Evolutionary conservation across 2,113 vertebrate species (phyloP).

Genomic region (Sapayoa aenigma): DNA sequence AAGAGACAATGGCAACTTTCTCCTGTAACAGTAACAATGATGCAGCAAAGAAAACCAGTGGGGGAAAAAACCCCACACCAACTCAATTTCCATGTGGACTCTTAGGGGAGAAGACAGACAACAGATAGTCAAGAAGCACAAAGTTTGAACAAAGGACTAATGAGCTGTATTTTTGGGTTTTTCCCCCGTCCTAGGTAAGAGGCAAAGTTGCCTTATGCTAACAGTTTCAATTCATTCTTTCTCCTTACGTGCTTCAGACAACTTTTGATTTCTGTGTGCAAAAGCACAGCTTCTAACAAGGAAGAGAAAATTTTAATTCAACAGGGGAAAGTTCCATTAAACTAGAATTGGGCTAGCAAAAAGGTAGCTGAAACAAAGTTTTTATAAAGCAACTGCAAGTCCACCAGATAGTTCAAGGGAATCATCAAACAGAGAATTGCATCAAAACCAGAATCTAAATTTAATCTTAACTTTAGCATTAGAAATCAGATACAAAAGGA

Average conservation of each 20-base stretch:
- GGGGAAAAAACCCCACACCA: neutral
- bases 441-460: neutral
- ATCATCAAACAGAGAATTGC: neutral
- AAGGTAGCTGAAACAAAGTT: neutral
- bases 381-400: neutral
- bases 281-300: neutral
- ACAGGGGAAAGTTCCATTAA: neutral
- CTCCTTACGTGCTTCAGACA: neutral
- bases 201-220: neutral
- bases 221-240: neutral
- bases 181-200: accelerated
- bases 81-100: neutral
- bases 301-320: neutral
- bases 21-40: neutral
- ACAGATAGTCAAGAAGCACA: neutral
- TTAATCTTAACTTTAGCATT: neutral
- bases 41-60: neutral
- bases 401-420: neutral
- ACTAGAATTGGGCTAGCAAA: neutral
- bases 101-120: neutral
- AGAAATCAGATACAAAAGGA: neutral
- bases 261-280: neutral
- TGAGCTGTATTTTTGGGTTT: neutral
- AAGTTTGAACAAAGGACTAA: neutral
- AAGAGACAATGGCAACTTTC: neutral